These are phyloP conservation scores for Ceyx melanurus DNA, from an alignment of 2,113 vertebrate genomes.

Conservation along the genomic window DNA sequence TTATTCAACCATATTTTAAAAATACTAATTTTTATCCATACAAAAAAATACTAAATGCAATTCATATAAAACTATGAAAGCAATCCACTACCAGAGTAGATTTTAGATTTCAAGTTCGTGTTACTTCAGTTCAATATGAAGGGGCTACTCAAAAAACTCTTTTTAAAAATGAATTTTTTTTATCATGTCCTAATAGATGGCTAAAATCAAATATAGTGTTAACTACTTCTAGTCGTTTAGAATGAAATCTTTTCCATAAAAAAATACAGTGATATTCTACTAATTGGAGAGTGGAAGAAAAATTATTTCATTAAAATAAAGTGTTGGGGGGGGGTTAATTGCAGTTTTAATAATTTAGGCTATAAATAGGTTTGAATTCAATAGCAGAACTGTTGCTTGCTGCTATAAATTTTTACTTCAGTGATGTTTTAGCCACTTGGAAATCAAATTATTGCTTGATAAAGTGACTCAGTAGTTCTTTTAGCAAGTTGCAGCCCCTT, in stretches of 20 bases:
- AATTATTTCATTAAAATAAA: not conserved
- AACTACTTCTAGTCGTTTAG: not conserved
- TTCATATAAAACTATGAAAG: not conserved
- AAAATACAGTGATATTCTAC: not conserved
- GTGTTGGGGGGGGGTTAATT: not conserved
- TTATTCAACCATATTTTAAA: not conserved
- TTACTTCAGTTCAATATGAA: not conserved
- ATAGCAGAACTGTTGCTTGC: not conserved
- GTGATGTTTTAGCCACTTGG: not conserved
- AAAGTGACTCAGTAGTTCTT: not conserved
- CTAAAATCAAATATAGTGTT: not conserved
- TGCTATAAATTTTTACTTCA: not conserved
- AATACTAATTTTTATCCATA: not conserved
- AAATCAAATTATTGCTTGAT: conserved; percentile 4
- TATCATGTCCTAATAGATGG: not conserved
- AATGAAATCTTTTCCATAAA: not conserved
- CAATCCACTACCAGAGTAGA: not conserved
- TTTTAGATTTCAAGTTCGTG: not conserved
- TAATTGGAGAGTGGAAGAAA: not conserved
- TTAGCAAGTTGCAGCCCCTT: not conserved
- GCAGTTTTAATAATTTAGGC: not conserved
- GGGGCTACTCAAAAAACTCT: not conserved
- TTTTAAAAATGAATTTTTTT: not conserved
- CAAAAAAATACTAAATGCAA: not conserved
- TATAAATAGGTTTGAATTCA: conserved; percentile 11